Percentiles rank a stretch among this genome's conserved stretches.
Evolutionary conservation across 2,113 vertebrate genomes (phyloP).

Genomic region (Macrotis lagotis): DNA sequence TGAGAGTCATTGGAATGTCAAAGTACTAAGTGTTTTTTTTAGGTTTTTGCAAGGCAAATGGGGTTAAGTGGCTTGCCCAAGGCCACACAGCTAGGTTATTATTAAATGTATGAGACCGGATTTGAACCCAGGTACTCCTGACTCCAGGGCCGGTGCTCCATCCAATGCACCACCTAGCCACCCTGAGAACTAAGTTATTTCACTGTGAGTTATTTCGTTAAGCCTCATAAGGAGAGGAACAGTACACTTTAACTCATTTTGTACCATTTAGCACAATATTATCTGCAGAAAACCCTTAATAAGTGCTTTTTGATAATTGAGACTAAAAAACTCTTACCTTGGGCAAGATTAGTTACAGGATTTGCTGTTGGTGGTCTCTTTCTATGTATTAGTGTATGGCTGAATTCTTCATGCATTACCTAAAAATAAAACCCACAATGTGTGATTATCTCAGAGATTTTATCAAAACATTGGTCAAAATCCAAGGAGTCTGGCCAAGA

Average conservation of each 20-base stretch:
- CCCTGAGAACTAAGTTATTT: background rate
- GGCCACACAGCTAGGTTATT: no score
- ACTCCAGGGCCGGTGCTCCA: no score
- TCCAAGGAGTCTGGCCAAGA: constrained; percentile 15
- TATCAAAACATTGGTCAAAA: constrained; percentile 17
- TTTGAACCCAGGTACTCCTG: no score
- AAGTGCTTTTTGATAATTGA: background rate
- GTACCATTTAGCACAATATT: background rate
- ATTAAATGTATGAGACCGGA: no score
- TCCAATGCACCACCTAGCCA: no score
- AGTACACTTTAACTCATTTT: background rate
- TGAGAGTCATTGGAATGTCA: background rate
- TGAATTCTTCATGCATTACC: constrained; percentile 85
- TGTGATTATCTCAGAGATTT: constrained; percentile 3
- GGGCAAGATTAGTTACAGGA: constrained; percentile 44
- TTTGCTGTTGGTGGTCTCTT: constrained; percentile 58
- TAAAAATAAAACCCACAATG: constrained; percentile 53
- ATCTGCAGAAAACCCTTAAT: background rate
- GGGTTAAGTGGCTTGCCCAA: no score
- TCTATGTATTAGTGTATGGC: constrained; percentile 63
- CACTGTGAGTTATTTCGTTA: background rate
- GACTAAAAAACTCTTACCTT: constrained; percentile 75
- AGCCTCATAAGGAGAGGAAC: background rate
- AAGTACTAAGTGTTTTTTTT: no score
- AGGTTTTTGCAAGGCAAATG: no score